These are phyloP conservation scores for Otus sunia DNA, from an alignment of 2,113 vertebrate species.

Conservation along the genomic window DNA sequence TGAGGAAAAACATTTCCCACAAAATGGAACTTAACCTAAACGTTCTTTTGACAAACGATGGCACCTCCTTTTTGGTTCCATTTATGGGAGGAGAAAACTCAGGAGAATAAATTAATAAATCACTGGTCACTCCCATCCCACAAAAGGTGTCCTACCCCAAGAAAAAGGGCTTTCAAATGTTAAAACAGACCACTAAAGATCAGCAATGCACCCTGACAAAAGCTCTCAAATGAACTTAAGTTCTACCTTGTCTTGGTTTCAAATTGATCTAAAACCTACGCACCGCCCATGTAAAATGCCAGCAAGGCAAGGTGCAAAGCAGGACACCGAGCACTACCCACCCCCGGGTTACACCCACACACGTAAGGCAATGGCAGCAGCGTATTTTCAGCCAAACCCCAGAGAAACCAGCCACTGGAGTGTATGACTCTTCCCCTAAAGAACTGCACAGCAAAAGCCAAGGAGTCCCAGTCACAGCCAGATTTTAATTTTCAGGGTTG, in stretches of 20 bases:
- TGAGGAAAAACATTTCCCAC: neutral
- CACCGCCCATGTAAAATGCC: neutral
- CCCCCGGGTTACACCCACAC: neutral
- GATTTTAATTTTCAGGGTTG: neutral
- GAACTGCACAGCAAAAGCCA: neutral
- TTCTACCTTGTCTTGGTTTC: neutral
- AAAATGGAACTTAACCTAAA: constrained; percentile 10
- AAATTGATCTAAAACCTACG: neutral
- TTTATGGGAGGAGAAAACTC: neutral
- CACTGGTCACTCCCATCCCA: neutral
- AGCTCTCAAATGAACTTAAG: neutral
- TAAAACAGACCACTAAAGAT: neutral
- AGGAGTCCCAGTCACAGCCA: fast-evolving
- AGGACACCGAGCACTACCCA: neutral
- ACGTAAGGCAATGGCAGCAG: fast-evolving
- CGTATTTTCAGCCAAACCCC: neutral
- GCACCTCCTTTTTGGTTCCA: neutral
- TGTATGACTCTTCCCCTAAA: neutral
- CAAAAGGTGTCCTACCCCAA: neutral
- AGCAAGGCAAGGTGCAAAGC: neutral
- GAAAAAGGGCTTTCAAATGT: neutral
- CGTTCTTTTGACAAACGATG: neutral
- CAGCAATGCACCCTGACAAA: neutral
- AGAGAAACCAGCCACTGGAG: neutral
- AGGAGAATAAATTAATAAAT: neutral